Evolutionary conservation across 2,797 vertebrate genomes (phyloP), one percentile per base, ranked within the genome.

Genomic region (Denticeps clupeoides): DNA sequence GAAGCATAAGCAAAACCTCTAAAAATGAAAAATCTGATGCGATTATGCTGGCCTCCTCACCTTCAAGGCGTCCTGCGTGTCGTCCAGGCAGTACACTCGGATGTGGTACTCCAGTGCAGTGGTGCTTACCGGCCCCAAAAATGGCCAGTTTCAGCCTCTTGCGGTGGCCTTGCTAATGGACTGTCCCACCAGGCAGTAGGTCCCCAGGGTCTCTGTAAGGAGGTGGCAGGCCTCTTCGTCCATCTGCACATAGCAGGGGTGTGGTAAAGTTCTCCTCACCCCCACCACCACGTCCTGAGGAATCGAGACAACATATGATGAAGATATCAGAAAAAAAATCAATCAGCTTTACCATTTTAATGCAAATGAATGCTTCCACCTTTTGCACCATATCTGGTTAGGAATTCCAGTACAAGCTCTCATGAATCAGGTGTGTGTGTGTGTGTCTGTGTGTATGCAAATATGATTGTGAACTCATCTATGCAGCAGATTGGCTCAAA

Each of bases 211-310:
- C 80, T 99, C 94, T 0, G 90, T 96, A 74, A 99, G 85, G 67
- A 99, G 86, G 70, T 98, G 95, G 75, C 92, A 97, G 76, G 1
- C 97, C 91, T n/a, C n/a, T n/a, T n/a, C n/a, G n/a, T n/a, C n/a
- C n/a, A n/a, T n/a, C n/a, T n/a, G n/a, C n/a, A n/a, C 86, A 99
- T 77, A 97, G 69, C 91, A 99, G 0, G n/a, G 94, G 94, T 0
- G 94, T 97, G 19, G 91, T 97, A 72, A 94, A 96, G 66, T 95
- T 96, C 53, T 99, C 95, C 49, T 97, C 92, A 10, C 95, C 93
- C 0, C 89, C 25, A 89, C 87, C 60, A 98, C 93, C 42, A 97
- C 89, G 2, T 98, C 94, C 95, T 99, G 54, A n/a, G n/a, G n/a
- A n/a, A n/a, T n/a, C n/a, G n/a, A n/a, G n/a, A n/a, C n/a, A n/a